Conservation (phyloP, 1,140 invertebrate species). For the Sitophilus oryzae region DNA sequence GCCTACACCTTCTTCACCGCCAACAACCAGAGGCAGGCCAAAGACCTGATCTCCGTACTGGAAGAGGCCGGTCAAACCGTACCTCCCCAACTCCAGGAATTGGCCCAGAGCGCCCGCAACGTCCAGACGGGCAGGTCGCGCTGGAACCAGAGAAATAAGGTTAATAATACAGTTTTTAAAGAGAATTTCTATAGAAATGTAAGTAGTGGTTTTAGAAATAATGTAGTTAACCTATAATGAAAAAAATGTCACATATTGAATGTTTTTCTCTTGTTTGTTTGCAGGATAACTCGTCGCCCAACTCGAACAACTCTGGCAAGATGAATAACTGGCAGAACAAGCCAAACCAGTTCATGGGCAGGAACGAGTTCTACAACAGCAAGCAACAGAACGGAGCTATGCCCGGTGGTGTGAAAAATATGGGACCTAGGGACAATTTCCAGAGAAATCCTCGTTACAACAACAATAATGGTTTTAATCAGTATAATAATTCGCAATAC, state of each 20-base stretch:
- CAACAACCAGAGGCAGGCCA: conserved; percentile 82
- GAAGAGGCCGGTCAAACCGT: conserved; percentile 80
- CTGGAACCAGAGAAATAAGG: conserved; percentile 44
- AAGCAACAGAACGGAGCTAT: conserved; percentile 4
- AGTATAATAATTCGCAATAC: conserved; percentile 32
- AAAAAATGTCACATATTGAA: not conserved
- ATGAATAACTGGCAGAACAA: conserved; percentile 35
- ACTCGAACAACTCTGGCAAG: conserved; percentile 41
- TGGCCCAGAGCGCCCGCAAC: conserved; percentile 49
- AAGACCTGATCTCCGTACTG: conserved; percentile 82
- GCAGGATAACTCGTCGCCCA: conserved; percentile 43
- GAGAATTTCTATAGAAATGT: conserved; percentile 15
- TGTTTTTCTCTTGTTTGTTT: not conserved
- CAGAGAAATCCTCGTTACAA: conserved; percentile 26
- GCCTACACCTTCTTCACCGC: conserved; percentile 97
- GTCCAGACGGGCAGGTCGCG: conserved; percentile 47
- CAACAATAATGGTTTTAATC: conserved; percentile 20
- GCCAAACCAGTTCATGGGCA: conserved; percentile 1
- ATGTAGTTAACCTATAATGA: not conserved
- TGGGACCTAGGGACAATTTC: conserved; percentile 12
- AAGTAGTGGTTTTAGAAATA: conserved; percentile 8
- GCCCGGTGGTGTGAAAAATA: conserved; percentile 13
- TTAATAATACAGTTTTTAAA: conserved; percentile 23
- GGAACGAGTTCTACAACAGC: conserved; percentile 18
- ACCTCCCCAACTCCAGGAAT: conserved; percentile 61